Percentiles rank a stretch among this genome's conserved stretches.
Conservation (phyloP, 2,888 invertebrate species). For the Schizotus pectinicornis region DNA sequence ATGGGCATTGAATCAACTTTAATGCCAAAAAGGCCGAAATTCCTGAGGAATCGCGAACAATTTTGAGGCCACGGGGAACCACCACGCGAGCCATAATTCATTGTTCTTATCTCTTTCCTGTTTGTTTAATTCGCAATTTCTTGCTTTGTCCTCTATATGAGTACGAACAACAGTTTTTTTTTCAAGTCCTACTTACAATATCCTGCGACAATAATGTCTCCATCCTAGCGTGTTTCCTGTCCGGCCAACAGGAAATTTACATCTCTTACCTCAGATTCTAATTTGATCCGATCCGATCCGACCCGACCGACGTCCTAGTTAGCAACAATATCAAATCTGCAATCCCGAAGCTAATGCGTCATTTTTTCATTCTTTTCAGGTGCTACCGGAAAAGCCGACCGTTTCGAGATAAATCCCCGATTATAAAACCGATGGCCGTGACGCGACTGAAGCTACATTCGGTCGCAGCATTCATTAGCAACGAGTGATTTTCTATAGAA, state of each 20-base stretch:
- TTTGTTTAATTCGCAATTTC: slow-evolving; percentile 43
- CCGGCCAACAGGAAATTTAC: slow-evolving; percentile 52
- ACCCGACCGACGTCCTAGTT: slow-evolving; percentile 16
- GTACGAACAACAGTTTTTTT: slow-evolving; percentile 34
- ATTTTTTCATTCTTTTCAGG: too few relatives aligned
- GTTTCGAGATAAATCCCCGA: too few relatives aligned
- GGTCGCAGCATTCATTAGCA: slow-evolving; percentile 23
- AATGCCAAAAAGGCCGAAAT: too few relatives aligned
- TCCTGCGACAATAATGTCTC: slow-evolving; percentile 51
- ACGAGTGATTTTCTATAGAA: slow-evolving; percentile 25
- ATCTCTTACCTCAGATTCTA: slow-evolving; percentile 52
- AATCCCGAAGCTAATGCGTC: too few relatives aligned
- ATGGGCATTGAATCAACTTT: too few relatives aligned
- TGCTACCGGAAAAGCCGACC: too few relatives aligned
- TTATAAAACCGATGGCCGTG: too few relatives aligned
- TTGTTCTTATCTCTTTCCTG: slow-evolving; percentile 25
- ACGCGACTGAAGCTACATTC: not conserved
- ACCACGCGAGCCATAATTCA: not conserved
- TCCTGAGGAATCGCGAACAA: too few relatives aligned
- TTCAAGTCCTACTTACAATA: slow-evolving; percentile 49
- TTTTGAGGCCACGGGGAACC: too few relatives aligned
- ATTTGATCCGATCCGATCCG: slow-evolving; percentile 33
- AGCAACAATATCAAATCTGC: too few relatives aligned
- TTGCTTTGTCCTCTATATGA: slow-evolving; percentile 40
- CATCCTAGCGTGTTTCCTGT: slow-evolving; percentile 56